Conservation (phyloP, 2,113 vertebrate species). For the Leptosomus discolor region DNA sequence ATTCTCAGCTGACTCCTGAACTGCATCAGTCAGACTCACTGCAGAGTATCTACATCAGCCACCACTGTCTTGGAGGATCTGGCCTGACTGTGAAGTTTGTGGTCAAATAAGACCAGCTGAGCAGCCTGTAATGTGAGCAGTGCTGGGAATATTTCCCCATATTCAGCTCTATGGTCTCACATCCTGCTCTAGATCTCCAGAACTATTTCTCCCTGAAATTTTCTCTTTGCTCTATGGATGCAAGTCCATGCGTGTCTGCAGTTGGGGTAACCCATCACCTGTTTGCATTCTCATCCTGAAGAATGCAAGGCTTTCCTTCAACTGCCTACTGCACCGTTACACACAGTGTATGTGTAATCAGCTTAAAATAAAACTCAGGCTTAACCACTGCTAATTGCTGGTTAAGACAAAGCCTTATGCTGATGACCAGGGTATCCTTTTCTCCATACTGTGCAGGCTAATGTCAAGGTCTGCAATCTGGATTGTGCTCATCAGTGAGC, state of each 20-base stretch:
- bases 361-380: neutral
- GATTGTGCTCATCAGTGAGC: constrained; percentile 19
- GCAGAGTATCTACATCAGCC: neutral
- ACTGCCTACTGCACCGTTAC: neutral
- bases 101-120: neutral
- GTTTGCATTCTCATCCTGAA: neutral
- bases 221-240: neutral
- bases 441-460: neutral
- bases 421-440: neutral
- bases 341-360: neutral
- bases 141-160: neutral
- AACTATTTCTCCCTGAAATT: neutral
- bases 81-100: neutral
- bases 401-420: neutral
- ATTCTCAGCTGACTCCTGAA: neutral
- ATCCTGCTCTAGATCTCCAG: neutral
- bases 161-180: neutral
- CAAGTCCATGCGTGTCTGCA: neutral
- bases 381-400: neutral
- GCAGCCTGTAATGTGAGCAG: neutral
- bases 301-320: neutral
- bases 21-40: neutral
- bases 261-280: neutral
- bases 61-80: neutral
- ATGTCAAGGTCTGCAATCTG: neutral